Percentiles rank a stretch among this genome's conserved stretches.
These are phyloP conservation scores for Hippopotamyrus pictus DNA, from an alignment of 2,797 vertebrate species.

Conservation along the genomic window DNA sequence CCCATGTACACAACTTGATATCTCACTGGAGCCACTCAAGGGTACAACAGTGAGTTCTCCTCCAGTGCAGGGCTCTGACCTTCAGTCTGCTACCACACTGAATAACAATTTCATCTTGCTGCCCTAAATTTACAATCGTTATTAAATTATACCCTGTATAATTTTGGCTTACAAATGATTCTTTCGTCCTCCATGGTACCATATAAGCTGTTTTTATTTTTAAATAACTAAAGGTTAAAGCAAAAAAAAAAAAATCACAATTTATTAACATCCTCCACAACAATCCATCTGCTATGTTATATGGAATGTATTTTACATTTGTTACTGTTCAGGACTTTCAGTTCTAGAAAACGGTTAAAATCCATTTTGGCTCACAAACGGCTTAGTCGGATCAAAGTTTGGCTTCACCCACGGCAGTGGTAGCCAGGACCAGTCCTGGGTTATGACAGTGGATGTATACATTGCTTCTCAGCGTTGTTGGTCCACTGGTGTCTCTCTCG, in stretches of 20 bases:
- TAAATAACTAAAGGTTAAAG: neutral
- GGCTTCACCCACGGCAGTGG: neutral
- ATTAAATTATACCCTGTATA: neutral
- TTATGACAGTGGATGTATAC: neutral
- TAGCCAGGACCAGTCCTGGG: neutral
- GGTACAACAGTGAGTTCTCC: neutral
- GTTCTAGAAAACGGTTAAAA: neutral
- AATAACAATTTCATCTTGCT: neutral
- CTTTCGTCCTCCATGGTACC: neutral
- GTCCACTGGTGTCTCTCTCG: neutral
- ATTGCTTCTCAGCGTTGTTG: neutral
- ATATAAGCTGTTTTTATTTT: neutral
- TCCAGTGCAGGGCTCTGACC: neutral
- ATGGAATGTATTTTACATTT: neutral
- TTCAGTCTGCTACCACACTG: neutral
- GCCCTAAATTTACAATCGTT: neutral
- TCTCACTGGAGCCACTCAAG: neutral
- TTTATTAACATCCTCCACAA: neutral
- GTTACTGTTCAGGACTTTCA: neutral
- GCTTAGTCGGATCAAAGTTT: neutral
- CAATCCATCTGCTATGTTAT: neutral
- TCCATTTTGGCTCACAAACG: neutral
- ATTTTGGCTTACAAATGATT: neutral
- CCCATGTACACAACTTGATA: neutral
- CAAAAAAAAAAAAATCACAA: neutral